These are phyloP conservation scores for Haemorhous mexicanus DNA, from an alignment of 2,113 vertebrate species.

Conservation along the genomic window DNA sequence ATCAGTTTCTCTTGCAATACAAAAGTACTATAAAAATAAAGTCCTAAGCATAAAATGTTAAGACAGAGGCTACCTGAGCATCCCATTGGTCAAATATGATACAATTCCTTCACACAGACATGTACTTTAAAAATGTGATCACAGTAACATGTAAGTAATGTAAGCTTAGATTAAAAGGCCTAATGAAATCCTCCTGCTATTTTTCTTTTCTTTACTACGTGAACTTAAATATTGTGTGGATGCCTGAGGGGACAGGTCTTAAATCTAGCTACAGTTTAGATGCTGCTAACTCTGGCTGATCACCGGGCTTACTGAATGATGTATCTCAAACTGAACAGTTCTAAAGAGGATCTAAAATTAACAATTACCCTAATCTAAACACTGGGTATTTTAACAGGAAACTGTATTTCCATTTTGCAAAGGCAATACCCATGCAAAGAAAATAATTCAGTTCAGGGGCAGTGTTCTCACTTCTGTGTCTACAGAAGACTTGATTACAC, in stretches of 20 bases:
- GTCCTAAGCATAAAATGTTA: not conserved
- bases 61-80: not conserved
- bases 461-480: not conserved
- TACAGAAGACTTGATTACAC: slow-evolving; percentile 27
- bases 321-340: not conserved
- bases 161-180: not conserved
- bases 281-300: not conserved
- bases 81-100: not conserved
- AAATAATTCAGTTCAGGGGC: not conserved
- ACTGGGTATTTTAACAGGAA: not conserved
- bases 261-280: not conserved
- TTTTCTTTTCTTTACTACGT: not conserved
- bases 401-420: not conserved
- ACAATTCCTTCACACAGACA: not conserved
- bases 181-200: not conserved
- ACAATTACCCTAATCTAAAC: not conserved
- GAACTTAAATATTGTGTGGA: not conserved
- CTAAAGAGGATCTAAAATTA: not conserved
- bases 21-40: not conserved
- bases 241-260: not conserved
- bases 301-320: not conserved
- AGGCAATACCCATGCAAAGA: not conserved
- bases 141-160: not conserved
- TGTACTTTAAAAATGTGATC: not conserved
- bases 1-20: not conserved